These are phyloP conservation scores for Chloropsis hardwickii DNA, from an alignment of 2,113 vertebrate species.

Conservation along the genomic window DNA sequence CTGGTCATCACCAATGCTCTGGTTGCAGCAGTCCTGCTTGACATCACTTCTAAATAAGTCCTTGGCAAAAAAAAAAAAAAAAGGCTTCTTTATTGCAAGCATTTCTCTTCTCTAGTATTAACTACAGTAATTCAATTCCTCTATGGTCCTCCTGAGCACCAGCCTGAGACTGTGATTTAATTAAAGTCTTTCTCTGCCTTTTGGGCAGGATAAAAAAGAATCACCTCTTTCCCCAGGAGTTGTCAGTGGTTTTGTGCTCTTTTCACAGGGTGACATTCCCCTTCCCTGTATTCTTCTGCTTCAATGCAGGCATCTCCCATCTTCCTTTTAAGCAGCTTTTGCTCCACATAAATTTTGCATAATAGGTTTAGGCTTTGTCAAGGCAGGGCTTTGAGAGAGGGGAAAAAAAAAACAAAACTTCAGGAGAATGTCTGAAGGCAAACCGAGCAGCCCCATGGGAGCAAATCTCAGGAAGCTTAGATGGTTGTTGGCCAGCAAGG, in stretches of 20 bases:
- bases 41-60: neutral
- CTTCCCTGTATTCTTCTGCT: neutral
- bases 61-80: neutral
- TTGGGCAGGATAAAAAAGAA: neutral
- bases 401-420: neutral
- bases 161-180: neutral
- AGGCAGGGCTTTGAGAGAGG: neutral
- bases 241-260: neutral
- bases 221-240: neutral
- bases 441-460: neutral
- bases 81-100: neutral
- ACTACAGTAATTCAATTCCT: neutral
- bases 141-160: neutral
- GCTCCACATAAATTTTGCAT: neutral
- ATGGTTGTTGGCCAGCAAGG: neutral
- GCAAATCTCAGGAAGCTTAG: neutral
- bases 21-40: neutral
- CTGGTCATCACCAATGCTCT: neutral
- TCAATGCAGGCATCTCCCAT: neutral
- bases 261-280: neutral
- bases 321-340: constrained; percentile 19
- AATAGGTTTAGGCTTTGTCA: neutral
- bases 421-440: neutral
- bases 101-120: neutral
- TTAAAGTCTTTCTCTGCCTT: neutral